Conservation (phyloP, 2,888 invertebrate species). For the Schrankia costaestrigalis region DNA sequence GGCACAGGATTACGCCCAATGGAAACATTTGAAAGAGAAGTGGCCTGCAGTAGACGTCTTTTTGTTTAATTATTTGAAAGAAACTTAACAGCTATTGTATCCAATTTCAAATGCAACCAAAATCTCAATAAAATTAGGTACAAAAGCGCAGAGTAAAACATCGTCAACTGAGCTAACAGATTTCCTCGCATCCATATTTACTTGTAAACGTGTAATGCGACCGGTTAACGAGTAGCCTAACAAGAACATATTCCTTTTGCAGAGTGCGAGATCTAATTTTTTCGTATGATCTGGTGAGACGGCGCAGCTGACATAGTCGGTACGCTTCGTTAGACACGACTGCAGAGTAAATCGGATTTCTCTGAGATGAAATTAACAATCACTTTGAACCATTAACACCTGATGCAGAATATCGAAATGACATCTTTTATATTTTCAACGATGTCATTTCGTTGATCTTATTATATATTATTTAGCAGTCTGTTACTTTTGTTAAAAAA, state of each 20-base stretch:
- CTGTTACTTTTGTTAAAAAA: too few species aligned
- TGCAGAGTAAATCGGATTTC: slow-evolving; percentile 50
- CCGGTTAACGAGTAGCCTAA: slow-evolving; percentile 29
- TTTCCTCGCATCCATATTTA: slow-evolving; percentile 24
- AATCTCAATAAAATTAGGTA: slow-evolving; percentile 16
- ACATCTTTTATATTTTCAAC: too few species aligned
- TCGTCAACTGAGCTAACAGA: slow-evolving; percentile 23
- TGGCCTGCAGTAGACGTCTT: neutral
- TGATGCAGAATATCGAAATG: slow-evolving; percentile 28
- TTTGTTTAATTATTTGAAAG: neutral
- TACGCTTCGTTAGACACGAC: slow-evolving; percentile 58
- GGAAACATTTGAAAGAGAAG: too few species aligned
- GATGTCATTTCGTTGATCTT: too few species aligned
- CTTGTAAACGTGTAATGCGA: slow-evolving; percentile 23
- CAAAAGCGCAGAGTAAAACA: slow-evolving; percentile 18
- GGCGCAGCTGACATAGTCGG: slow-evolving; percentile 48
- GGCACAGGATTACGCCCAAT: too few species aligned
- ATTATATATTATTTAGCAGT: too few species aligned
- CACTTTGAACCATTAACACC: slow-evolving; percentile 61
- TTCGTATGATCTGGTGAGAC: slow-evolving; percentile 55
- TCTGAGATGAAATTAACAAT: slow-evolving; percentile 68
- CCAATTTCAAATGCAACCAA: neutral
- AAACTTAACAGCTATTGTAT: neutral
- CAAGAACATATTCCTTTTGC: slow-evolving; percentile 34
- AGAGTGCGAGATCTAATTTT: slow-evolving; percentile 40